Base-by-base conservation (phyloP, 2,888 invertebrate species). In the Tenodera sinensis region DNA sequence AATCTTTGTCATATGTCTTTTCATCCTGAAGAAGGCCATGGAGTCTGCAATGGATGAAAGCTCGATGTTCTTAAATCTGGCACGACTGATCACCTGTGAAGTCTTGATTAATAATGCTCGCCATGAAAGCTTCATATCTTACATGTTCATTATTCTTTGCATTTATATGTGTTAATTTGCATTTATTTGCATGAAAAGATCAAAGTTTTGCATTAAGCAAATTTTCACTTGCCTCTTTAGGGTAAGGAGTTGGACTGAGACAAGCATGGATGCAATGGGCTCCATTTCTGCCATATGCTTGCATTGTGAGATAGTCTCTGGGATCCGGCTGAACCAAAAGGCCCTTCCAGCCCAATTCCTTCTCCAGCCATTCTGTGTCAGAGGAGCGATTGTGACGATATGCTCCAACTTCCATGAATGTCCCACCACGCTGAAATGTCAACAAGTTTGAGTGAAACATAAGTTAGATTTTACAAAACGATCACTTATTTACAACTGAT, bases 251-350 rank as follows among this genome's bases (percentile, higher is more conserved):
- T 47, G 97, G 96, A 92, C 97, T 97, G 90, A 98, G 95, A 91
- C 97, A 98, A 88, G 97, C 97, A 92, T 97, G 97, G 92, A 96
- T 94, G 83, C 96, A 95, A 91, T 94, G 95, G 88, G 95, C 94
- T 90, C 95, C 94, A 91, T 93, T 94, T 91, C 93, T 94, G 91
- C 95, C 95, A 91, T 95, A 95, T 89, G 94, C 93, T 28, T 96
- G 93, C 91, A 97, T 93, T 90, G 94, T 94, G 90, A 97, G 96
- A 94, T 95, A 97, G 93, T 96, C 96, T n/a, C 95, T 93, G 0
- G 97, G 96, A 91, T 97, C 97, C 0, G 97, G 97, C 91, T 97
- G 96, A 88, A 97, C 95, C 87, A 96, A 94, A 28, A 97, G 94
- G 1, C 97, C 97, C 91, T 94, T 94, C 98, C 98, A 98, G 90